phyloP scores from a whole-genome alignment of 2,888 invertebrate genomes.

The Dynastes grantii region DNA sequence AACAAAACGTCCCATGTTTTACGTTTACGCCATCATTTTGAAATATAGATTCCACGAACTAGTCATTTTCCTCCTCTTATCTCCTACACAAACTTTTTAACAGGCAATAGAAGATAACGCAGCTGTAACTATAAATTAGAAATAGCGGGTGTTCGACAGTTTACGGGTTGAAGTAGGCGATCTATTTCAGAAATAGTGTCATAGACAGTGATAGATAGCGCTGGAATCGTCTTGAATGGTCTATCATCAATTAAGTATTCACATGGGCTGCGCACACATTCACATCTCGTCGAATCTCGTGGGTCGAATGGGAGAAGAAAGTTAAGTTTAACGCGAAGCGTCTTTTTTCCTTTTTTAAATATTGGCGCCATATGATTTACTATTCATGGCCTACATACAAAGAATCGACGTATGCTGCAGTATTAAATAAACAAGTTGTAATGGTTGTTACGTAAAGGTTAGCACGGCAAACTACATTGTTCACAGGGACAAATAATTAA shows the following conservation, averaged over 20 bases:
- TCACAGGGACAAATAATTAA: no score
- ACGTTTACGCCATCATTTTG: conserved; percentile 21
- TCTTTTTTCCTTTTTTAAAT: background rate
- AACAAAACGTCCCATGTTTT: conserved; percentile 3
- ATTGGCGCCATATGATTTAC: background rate
- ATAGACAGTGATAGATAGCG: conserved; percentile 23
- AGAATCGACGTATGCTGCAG: no score
- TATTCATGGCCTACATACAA: no score
- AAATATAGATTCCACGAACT: conserved; percentile 7
- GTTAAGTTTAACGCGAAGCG: background rate
- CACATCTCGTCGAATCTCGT: conserved; percentile 5
- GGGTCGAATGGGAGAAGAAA: background rate
- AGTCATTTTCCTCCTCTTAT: conserved; percentile 3
- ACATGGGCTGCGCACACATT: background rate
- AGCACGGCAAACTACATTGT: no score
- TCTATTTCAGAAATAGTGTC: conserved; percentile 30
- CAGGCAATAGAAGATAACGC: conserved; percentile 27
- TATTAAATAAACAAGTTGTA: no score
- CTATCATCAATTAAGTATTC: conserved; percentile 30
- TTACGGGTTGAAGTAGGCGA: conserved; percentile 11
- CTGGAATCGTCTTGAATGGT: conserved; percentile 15
- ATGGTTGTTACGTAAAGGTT: no score
- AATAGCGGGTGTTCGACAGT: conserved; percentile 29
- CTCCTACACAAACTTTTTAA: conserved; percentile 25
- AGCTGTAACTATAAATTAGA: conserved; percentile 18